phyloP scores from a whole-genome alignment of 2,113 vertebrate genomes.

The Salvelinus namaycush region DNA sequence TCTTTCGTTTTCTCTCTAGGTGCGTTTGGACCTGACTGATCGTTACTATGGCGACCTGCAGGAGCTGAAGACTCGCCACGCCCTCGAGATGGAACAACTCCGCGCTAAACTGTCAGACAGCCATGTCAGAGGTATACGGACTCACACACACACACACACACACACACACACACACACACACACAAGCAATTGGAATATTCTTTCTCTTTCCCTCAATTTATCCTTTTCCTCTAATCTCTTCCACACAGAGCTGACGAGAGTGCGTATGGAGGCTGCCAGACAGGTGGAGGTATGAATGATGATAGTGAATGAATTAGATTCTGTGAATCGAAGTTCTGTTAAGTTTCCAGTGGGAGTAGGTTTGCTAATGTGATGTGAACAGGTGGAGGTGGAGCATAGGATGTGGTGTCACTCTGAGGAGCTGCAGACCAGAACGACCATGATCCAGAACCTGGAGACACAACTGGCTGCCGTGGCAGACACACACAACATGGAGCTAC shows the following conservation, averaged over 20 bases:
- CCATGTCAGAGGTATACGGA: slow-evolving; percentile 78
- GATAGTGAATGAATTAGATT: not conserved
- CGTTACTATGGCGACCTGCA: slow-evolving; percentile 75
- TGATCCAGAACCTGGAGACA: slow-evolving; percentile 68
- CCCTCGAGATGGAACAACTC: slow-evolving; percentile 79
- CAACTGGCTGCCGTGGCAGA: slow-evolving; percentile 68
- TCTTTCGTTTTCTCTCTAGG: slow-evolving; percentile 33
- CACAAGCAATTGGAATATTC: not conserved
- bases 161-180: not conserved
- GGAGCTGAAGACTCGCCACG: slow-evolving; percentile 77
- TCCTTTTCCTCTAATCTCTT: not conserved
- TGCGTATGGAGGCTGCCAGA: slow-evolving; percentile 62
- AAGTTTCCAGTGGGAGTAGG: no score
- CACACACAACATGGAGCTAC: slow-evolving; percentile 64
- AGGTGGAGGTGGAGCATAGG: slow-evolving; percentile 70
- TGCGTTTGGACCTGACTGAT: slow-evolving; percentile 75
- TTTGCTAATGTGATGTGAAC: not conserved
- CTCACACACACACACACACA: not conserved
- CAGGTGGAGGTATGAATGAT: slow-evolving; percentile 71
- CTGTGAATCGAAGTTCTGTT: not conserved
- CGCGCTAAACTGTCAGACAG: slow-evolving; percentile 74
- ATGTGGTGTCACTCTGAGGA: slow-evolving; percentile 70
- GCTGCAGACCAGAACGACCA: slow-evolving; percentile 55
- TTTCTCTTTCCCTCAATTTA: not conserved
- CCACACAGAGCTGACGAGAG: slow-evolving; percentile 72